Conservation (phyloP, 2,888 invertebrate genomes). For the Drosophila quinaria region DNA sequence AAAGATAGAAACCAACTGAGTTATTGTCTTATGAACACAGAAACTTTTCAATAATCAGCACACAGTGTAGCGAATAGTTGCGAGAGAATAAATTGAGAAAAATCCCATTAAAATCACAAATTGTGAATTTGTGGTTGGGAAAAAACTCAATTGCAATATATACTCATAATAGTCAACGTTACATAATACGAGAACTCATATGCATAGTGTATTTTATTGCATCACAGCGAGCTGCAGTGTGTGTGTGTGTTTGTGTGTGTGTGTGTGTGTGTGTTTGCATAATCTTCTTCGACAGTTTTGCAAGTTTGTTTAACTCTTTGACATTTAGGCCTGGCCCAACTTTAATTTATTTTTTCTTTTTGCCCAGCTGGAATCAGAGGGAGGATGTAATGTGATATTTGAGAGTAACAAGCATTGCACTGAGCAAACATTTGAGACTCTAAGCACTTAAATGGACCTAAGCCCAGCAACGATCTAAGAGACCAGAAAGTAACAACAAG, state of each 20-base stretch:
- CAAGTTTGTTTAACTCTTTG: constrained; percentile 36
- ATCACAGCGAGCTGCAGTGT: background rate
- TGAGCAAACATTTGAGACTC: constrained; percentile 39
- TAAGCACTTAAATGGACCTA: constrained; percentile 49
- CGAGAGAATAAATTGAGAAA: background rate
- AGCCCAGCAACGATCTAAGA: constrained; percentile 14
- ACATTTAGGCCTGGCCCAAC: constrained; percentile 31
- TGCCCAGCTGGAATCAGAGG: background rate
- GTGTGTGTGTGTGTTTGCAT: background rate
- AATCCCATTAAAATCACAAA: constrained; percentile 12
- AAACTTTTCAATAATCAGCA: too few relatives aligned
- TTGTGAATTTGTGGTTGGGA: constrained; percentile 2
- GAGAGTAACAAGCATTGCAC: constrained; percentile 50
- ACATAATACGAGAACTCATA: background rate
- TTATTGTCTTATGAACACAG: too few relatives aligned
- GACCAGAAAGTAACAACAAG: constrained; percentile 31
- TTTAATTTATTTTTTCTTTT: background rate
- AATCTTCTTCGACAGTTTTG: constrained; percentile 14
- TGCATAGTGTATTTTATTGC: constrained; percentile 17
- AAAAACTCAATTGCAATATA: background rate
- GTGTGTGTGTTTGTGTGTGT: background rate
- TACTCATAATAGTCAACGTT: background rate
- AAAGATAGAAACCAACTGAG: too few relatives aligned
- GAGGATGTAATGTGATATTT: constrained; percentile 26
- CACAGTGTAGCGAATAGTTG: too few relatives aligned